Evolutionary conservation across 2,888 invertebrate species (phyloP).

Genomic region (Myathropa florea): DNA sequence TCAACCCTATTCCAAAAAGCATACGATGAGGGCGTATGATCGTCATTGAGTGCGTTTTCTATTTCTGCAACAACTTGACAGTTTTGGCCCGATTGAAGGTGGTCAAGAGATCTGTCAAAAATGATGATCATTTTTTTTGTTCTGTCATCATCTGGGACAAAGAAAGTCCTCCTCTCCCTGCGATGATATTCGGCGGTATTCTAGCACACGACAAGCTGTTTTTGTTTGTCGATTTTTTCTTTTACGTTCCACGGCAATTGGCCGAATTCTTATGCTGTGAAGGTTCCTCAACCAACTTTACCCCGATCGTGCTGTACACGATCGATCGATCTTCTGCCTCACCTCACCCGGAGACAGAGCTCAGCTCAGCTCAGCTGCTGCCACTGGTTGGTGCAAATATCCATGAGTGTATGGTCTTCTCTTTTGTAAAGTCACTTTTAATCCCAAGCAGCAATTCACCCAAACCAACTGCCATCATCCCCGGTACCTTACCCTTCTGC

Average conservation of each 20-base stretch:
- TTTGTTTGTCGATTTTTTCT: too few relatives aligned
- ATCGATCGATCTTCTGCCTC: constrained; percentile 29
- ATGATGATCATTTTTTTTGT: too few relatives aligned
- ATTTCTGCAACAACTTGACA: background rate
- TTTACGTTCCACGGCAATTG: constrained; percentile 33
- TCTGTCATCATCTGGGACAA: constrained; percentile 28
- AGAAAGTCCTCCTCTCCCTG: constrained; percentile 33
- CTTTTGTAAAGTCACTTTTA: constrained; percentile 61
- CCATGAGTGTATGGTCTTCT: constrained; percentile 29
- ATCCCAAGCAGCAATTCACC: constrained; percentile 61
- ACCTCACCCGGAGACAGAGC: background rate
- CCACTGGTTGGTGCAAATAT: constrained; percentile 13
- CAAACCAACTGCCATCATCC: background rate
- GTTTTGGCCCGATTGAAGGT: background rate
- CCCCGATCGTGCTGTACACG: background rate
- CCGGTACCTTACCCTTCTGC: background rate
- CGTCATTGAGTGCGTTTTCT: constrained; percentile 31
- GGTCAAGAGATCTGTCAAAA: constrained; percentile 21
- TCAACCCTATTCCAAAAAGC: background rate
- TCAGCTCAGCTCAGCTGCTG: constrained; percentile 17
- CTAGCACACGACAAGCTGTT: constrained; percentile 1
- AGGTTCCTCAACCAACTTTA: constrained; percentile 24
- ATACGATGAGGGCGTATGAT: background rate
- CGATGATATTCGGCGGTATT: background rate
- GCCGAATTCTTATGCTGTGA: constrained; percentile 65